A percentile compares a stretch with the other conserved stretches of the same genome.
Conservation (phyloP, 2,888 invertebrate genomes). For the Habroteleia sp. region DNA sequence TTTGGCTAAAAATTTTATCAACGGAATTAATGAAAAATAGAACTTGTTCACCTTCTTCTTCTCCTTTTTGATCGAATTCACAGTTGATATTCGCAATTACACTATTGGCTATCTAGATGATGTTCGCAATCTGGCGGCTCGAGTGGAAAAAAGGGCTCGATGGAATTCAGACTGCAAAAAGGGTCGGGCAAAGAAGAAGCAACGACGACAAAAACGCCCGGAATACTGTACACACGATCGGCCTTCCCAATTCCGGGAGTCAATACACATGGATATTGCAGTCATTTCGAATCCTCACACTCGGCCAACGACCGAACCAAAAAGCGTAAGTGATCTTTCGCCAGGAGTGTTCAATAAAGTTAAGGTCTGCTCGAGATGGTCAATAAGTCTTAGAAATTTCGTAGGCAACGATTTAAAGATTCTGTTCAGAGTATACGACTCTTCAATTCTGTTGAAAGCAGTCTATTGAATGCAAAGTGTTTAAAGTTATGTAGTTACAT, state of each 20-base stretch:
- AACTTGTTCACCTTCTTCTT: no score
- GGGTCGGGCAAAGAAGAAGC: conserved; percentile 24
- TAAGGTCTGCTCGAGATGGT: conserved; percentile 50
- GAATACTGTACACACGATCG: conserved; percentile 65
- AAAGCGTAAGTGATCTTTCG: conserved; percentile 51
- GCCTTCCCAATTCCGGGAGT: conserved; percentile 75
- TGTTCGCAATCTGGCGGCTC: conserved; percentile 3
- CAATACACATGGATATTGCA: conserved; percentile 76
- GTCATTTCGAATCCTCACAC: conserved; percentile 73
- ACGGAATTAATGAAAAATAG: no score
- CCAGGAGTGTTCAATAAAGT: conserved; percentile 74
- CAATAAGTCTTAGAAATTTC: conserved; percentile 31
- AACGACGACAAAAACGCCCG: conserved; percentile 41
- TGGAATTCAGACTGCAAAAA: conserved; percentile 32
- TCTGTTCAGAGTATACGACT: no score
- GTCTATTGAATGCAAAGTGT: no score
- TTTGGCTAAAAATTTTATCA: no score
- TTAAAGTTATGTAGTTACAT: no score
- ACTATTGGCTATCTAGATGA: conserved; percentile 44
- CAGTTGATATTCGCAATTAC: conserved; percentile 33
- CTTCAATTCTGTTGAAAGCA: no score
- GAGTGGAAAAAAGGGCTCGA: conserved; percentile 38
- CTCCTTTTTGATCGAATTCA: conserved; percentile 44
- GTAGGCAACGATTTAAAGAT: conserved; percentile 23
- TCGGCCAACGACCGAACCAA: conserved; percentile 41